Evolutionary conservation across 2,888 invertebrate species (phyloP).

Genomic region (Mycalesis mineus): DNA sequence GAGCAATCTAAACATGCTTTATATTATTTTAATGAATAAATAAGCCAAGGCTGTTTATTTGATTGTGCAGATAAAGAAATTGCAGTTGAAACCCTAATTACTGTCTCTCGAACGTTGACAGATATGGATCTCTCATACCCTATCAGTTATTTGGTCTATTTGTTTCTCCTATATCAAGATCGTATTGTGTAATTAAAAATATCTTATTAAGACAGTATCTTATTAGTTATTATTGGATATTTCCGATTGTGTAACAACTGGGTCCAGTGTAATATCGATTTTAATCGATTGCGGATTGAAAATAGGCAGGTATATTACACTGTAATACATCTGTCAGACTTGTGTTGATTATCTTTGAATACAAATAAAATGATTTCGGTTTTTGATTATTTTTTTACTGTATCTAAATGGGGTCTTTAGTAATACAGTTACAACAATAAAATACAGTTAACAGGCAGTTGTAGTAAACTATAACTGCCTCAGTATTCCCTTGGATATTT

Average conservation of each 20-base stretch:
- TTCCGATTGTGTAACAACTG: constrained; percentile 19
- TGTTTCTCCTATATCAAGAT: constrained; percentile 58
- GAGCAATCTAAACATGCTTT: constrained; percentile 50
- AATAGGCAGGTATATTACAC: constrained; percentile 13
- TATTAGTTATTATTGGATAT: constrained; percentile 20
- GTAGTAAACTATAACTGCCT: too few species aligned
- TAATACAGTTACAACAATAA: too few species aligned
- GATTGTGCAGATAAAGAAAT: constrained; percentile 59
- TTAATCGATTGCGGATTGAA: constrained; percentile 7
- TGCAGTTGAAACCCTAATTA: constrained; percentile 39
- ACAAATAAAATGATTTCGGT: not conserved
- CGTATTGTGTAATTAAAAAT: constrained; percentile 43
- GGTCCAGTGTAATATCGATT: constrained; percentile 14
- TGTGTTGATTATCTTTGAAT: constrained; percentile 4
- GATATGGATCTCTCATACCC: constrained; percentile 38
- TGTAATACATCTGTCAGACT: constrained; percentile 1
- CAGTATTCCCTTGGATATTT: too few species aligned
- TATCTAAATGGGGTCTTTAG: not conserved
- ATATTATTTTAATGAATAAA: constrained; percentile 68
- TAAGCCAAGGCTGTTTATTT: constrained; percentile 61
- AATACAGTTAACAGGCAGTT: too few species aligned
- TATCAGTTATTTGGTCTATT: constrained; percentile 56
- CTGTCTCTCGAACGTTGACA: constrained; percentile 28
- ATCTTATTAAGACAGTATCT: constrained; percentile 19
- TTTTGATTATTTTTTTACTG: not conserved